Percentiles rank a stretch among this genome's conserved stretches.
Evolutionary conservation across 2,797 vertebrate species (phyloP).

Genomic region (Ctenopoma multispine): DNA sequence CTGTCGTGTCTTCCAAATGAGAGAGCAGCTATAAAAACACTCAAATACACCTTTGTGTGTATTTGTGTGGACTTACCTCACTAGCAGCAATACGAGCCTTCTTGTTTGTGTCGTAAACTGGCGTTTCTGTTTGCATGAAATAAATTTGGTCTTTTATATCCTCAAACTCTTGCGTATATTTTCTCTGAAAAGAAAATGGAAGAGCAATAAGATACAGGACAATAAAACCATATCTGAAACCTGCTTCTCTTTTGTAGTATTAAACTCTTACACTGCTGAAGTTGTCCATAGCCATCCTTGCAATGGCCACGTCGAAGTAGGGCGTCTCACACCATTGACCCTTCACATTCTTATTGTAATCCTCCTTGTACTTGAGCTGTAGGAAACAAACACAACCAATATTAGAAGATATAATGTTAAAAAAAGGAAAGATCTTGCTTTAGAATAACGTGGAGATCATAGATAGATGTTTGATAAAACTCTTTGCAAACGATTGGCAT

Average conservation of each 20-base stretch:
- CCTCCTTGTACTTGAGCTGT: slow-evolving; percentile 93
- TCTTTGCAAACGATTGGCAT: slow-evolving; percentile 29
- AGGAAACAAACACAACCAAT: neutral
- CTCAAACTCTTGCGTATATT: slow-evolving; percentile 92
- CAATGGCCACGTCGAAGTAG: slow-evolving; percentile 93
- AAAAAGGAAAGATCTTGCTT: neutral
- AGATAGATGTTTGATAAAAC: slow-evolving; percentile 11
- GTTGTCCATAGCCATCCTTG: slow-evolving; percentile 93
- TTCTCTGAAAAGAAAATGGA: slow-evolving; percentile 83
- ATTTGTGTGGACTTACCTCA: slow-evolving; percentile 81
- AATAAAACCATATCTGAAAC: neutral
- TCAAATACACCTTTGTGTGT: slow-evolving; percentile 15
- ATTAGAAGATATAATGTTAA: slow-evolving; percentile 10
- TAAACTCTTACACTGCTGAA: slow-evolving; percentile 87
- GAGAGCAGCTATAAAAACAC: slow-evolving; percentile 56
- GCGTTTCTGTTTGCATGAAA: slow-evolving; percentile 98
- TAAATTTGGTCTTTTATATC: slow-evolving; percentile 95
- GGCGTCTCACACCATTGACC: slow-evolving; percentile 98
- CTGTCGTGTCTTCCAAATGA: slow-evolving; percentile 66
- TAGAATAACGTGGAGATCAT: neutral
- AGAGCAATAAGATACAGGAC: neutral
- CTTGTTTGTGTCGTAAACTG: slow-evolving; percentile 91
- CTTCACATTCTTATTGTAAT: slow-evolving; percentile 94
- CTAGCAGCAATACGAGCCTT: slow-evolving; percentile 88
- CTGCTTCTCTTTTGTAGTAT: neutral